A percentile compares a stretch with the other conserved stretches of the same genome.
phyloP scores from a whole-genome alignment of 2,888 invertebrate species.

The Autographa pulchrina region DNA sequence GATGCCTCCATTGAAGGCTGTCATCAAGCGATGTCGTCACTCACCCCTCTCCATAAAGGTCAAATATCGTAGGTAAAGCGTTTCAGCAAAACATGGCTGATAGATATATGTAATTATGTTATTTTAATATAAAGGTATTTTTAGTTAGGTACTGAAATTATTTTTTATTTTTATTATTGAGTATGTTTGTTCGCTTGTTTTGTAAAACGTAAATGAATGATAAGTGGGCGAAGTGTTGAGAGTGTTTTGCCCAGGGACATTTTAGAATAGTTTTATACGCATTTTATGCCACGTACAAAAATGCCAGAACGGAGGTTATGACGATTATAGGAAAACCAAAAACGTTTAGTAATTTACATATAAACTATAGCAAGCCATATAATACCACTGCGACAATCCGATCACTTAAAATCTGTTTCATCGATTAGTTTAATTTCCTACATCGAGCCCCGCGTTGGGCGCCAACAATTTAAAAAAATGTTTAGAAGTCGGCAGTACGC shows the following conservation, averaged over 20 bases:
- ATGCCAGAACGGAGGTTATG: background rate
- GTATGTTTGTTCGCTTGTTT: background rate
- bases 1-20: slow-evolving; percentile 58
- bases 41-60: slow-evolving; percentile 53
- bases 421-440: slow-evolving; percentile 4
- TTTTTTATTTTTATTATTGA: background rate
- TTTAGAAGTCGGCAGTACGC: slow-evolving; percentile 22
- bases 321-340: background rate
- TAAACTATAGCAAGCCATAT: background rate
- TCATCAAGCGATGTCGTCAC: slow-evolving; percentile 58
- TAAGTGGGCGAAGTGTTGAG: too few relatives aligned
- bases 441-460: slow-evolving; percentile 42
- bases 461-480: slow-evolving; percentile 49
- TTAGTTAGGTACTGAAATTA: background rate
- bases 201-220: too few relatives aligned
- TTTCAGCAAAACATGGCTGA: slow-evolving; percentile 18
- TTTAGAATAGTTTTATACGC: too few relatives aligned
- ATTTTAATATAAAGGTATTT: background rate
- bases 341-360: background rate
- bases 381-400: slow-evolving; percentile 2
- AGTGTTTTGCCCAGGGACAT: too few relatives aligned
- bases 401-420: slow-evolving; percentile 4
- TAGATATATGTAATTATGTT: slow-evolving; percentile 16
- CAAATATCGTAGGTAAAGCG: slow-evolving; percentile 50
- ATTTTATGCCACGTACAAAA: background rate